These are phyloP conservation scores for Leptinotarsa defecta DNA, from an alignment of 1,140 invertebrate species.

Conservation along the genomic window DNA sequence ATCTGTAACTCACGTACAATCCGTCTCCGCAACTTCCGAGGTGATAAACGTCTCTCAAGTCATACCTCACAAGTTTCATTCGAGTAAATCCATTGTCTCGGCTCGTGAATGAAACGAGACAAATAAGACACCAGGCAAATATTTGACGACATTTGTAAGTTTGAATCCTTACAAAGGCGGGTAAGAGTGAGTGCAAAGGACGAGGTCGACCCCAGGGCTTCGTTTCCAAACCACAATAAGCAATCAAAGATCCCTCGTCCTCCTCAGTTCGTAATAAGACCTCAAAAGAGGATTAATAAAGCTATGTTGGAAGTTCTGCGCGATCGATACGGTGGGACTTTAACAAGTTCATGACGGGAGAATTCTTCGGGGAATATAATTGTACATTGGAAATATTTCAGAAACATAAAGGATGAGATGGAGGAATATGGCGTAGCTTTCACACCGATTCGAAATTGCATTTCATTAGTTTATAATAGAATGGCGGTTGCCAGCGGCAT, in stretches of 20 bases:
- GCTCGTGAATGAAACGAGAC: not conserved
- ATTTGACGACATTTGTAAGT: conserved; percentile 20
- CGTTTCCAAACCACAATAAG: conserved; percentile 23
- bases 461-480: not conserved
- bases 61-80: conserved; percentile 5
- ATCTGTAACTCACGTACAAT: no score
- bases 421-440: not conserved
- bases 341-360: conserved; percentile 5
- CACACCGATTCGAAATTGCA: not conserved
- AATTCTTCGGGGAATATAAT: conserved; percentile 5
- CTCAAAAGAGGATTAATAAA: conserved; percentile 26
- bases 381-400: conserved; percentile 4
- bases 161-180: conserved; percentile 20
- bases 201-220: conserved; percentile 17
- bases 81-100: not conserved
- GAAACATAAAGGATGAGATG: not conserved
- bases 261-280: conserved; percentile 20
- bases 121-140: conserved; percentile 20
- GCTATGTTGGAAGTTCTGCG: conserved; percentile 12
- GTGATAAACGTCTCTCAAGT: not conserved
- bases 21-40: not conserved
- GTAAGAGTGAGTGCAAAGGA: conserved; percentile 9
- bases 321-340: conserved; percentile 4
- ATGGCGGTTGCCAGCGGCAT: not conserved
- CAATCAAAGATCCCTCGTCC: conserved; percentile 24